Conservation (phyloP, 2,797 vertebrate species). For the Mormyrus hasselquistii region DNA sequence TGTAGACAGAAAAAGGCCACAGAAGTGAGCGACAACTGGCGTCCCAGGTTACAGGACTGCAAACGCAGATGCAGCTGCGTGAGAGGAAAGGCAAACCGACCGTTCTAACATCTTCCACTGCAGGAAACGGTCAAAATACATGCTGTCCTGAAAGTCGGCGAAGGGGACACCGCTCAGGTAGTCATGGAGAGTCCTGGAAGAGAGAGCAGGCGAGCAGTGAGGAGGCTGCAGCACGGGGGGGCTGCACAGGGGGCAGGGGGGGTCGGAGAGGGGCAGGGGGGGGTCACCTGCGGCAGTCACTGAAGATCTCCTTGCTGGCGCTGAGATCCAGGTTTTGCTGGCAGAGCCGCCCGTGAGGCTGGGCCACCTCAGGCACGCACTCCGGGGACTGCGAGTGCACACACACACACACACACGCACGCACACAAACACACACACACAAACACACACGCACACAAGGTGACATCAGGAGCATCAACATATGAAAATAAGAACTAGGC, state of each 20-base stretch:
- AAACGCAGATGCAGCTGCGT: not conserved
- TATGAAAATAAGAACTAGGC: not conserved
- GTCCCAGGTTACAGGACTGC: not conserved
- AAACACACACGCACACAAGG: not conserved
- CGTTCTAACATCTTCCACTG: slow-evolving; percentile 75
- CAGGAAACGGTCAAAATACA: slow-evolving; percentile 71
- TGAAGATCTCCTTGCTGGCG: slow-evolving; percentile 61
- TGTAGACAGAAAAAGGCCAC: slow-evolving; percentile 37
- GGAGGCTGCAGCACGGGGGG: not conserved
- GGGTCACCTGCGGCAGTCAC: slow-evolving; percentile 55
- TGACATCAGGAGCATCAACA: not conserved
- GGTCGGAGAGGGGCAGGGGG: too few species aligned
- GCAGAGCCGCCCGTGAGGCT: slow-evolving; percentile 45
- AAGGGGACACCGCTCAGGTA: slow-evolving; percentile 59
- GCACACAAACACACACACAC: not conserved
- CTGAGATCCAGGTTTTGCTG: slow-evolving; percentile 46
- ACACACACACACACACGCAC: not conserved
- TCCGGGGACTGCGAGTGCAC: slow-evolving; percentile 51
- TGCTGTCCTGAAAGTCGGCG: slow-evolving; percentile 61
- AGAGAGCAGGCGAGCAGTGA: not conserved
- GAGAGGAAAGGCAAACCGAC: slow-evolving; percentile 42
- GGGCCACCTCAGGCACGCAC: slow-evolving; percentile 47
- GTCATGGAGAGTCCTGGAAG: slow-evolving; percentile 51
- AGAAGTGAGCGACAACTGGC: not conserved
- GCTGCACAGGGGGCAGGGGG: not conserved